Evolutionary conservation across 2,113 vertebrate species (phyloP), one percentile per base, ranked within the genome.

Genomic region (Bos indicus): DNA sequence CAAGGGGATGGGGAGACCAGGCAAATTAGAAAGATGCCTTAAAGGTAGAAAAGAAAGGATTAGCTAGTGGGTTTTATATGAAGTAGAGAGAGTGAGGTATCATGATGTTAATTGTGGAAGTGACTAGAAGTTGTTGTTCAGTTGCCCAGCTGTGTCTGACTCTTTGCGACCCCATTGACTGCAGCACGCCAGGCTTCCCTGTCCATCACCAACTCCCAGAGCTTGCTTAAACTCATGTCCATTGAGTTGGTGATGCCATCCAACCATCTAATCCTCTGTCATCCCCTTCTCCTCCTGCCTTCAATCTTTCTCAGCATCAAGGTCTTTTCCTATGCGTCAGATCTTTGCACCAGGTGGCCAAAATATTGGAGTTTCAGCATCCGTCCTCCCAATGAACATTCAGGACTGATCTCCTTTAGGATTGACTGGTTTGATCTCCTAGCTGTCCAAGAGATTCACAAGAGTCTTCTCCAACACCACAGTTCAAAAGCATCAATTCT

Each of bases 111-210:
- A 43, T 6, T 6, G 13, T 36, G 5, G 54, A 51, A 90, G 52
- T 77, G 56, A 11, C 33, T 14, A 12, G 46, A 90, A 64, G 40
- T 40, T 71, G 67, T 74, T 74, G 40, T 77, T 77, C 40, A 77
- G 23, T 43, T 77, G 40, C 71, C 43, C 21, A 77, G 40, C 23
- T 43, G 23, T 77, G 40, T 43, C 23, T 15, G 71, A 77, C 71
- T 77, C 71, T 43, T 7, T 43, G 40, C 0, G 0, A 26, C 71
- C 40, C 40, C 40, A 43, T 7, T 3, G 40, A 77, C 6, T 77
- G 40, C 40, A 77, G 71, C 71, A 77, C 0, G 0, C 40, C 71
- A 77, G 71, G 40, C 23, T 43, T 77, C 71, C 23, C 40, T 77
- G 71, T 43, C 71, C 40, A 43, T 77, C 71, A 77, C 40, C 6